A percentile compares a stretch with the other conserved stretches of the same genome.
Evolutionary conservation across 2,797 vertebrate genomes (phyloP).

Genomic region (Diplodus sargus): DNA sequence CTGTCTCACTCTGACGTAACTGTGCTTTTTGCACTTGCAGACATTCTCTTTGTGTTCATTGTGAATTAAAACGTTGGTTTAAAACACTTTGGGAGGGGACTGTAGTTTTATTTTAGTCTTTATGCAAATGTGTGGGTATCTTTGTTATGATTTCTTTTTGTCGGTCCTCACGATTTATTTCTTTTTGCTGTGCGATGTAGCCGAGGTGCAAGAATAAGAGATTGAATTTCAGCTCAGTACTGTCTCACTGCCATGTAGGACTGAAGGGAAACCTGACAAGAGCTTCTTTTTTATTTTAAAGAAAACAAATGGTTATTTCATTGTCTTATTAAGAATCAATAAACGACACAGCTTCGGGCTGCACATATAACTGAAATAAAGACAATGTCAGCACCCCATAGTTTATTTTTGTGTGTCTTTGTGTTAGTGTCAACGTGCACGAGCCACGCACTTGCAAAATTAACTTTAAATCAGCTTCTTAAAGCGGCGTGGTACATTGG

Average conservation of each 20-base stretch:
- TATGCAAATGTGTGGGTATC: slow-evolving; percentile 64
- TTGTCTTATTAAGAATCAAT: slow-evolving; percentile 63
- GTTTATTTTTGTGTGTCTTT: slow-evolving; percentile 49
- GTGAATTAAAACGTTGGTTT: slow-evolving; percentile 58
- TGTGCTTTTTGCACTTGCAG: slow-evolving; percentile 59
- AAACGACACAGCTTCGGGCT: slow-evolving; percentile 64
- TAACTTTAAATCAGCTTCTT: not conserved
- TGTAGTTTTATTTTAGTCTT: slow-evolving; percentile 68
- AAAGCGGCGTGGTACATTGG: not conserved
- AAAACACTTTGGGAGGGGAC: slow-evolving; percentile 42
- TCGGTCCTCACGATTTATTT: slow-evolving; percentile 67
- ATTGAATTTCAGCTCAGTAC: slow-evolving; percentile 52
- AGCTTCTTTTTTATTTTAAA: slow-evolving; percentile 47
- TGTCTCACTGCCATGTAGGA: slow-evolving; percentile 75
- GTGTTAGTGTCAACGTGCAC: slow-evolving; percentile 11
- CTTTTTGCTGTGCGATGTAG: slow-evolving; percentile 75
- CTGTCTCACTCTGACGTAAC: slow-evolving; percentile 47
- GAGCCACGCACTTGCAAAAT: not conserved
- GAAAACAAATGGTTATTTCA: slow-evolving; percentile 56
- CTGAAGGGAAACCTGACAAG: slow-evolving; percentile 63
- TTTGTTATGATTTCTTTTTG: slow-evolving; percentile 65
- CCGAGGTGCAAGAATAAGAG: slow-evolving; percentile 58
- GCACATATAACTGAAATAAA: slow-evolving; percentile 81
- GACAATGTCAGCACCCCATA: slow-evolving; percentile 72
- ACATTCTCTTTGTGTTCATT: slow-evolving; percentile 59